Conservation (phyloP, 2,888 invertebrate genomes). For the Oithona nana region DNA sequence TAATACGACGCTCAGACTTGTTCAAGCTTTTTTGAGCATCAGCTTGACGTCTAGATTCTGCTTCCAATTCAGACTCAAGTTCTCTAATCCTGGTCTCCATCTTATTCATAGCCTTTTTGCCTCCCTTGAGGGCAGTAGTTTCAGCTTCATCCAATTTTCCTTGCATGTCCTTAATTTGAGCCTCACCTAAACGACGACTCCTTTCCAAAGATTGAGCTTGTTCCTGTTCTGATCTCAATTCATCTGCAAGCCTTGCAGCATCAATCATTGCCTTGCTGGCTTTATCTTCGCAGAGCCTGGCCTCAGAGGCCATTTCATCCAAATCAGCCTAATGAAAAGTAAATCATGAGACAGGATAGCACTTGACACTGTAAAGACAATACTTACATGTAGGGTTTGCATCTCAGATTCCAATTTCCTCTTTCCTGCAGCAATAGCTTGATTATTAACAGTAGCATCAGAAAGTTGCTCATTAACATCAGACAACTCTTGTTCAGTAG, state of each 20-base stretch:
- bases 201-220: constrained; percentile 96
- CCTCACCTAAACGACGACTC: constrained; percentile 88
- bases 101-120: constrained; percentile 97
- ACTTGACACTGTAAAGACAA: background rate
- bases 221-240: constrained; percentile 96
- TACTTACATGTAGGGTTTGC: constrained; percentile 70
- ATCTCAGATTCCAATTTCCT: constrained; percentile 97
- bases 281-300: constrained; percentile 96
- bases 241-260: constrained; percentile 91
- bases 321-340: constrained; percentile 68
- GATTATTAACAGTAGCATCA: constrained; percentile 81
- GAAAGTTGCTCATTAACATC: constrained; percentile 97
- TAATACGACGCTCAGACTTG: constrained; percentile 90
- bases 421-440: constrained; percentile 88
- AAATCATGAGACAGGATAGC: background rate
- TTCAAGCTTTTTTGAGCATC: constrained; percentile 97
- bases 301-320: constrained; percentile 94
- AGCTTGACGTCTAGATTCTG: constrained; percentile 94
- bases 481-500: constrained; percentile 89
- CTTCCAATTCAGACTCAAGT: constrained; percentile 90
- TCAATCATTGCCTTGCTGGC: constrained; percentile 98
- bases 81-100: constrained; percentile 89
- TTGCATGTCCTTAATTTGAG: constrained; percentile 95
- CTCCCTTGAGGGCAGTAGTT: constrained; percentile 91
- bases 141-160: constrained; percentile 91